Base-by-base conservation (phyloP, 2,797 vertebrate genomes). In the Odontamblyopus lacepedii region DNA sequence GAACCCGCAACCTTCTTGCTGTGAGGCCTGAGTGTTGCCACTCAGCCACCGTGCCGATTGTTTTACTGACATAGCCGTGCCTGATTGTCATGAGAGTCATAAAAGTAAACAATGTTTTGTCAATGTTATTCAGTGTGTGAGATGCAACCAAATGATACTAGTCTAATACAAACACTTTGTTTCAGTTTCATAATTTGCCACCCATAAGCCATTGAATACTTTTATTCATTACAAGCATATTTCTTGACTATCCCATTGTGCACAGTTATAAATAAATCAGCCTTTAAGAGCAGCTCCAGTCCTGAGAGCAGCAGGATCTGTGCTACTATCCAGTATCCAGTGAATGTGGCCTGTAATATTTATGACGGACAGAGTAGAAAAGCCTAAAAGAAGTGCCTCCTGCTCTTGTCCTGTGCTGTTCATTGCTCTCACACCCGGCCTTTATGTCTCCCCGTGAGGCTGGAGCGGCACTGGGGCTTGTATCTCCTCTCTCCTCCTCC, bases 401-500 rank as follows among this genome's bases (percentile, higher is more conserved):
- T 53, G 26, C 72, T 69, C 66, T 53, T 61, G 69, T 80, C 68
- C 70, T 70, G 35, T 59, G 44, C 65, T 75, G 73, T 70, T 74
- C 75, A 64, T 75, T 70, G 15, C 61, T 72, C 76, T 78, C 75
- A 41, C 50, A 64, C 7, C 30, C 32, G 0, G 62, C 12, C 35
- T 75, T 66, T 67, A 67, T 5, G 56, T 71, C 48, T 63, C 60
- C 56, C 60, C 26, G 53, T 41, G 41, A n/a, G 71, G 57, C 70
- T 70, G 63, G 32, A 48, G 32, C 59, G 6, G 64, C 53, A 35
- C 60, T 73, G 76, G 67, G 69, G 51, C 65, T 26, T 13, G 3
- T 5, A 48, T 85, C 76, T 76, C 2, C 55, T 77, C 55, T 84
- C 77, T 83, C 67, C 87, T 86, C 66, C 86, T 81, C 48, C 50